phyloP scores from a whole-genome alignment of 2,113 vertebrate species.

The Psophia crepitans region DNA sequence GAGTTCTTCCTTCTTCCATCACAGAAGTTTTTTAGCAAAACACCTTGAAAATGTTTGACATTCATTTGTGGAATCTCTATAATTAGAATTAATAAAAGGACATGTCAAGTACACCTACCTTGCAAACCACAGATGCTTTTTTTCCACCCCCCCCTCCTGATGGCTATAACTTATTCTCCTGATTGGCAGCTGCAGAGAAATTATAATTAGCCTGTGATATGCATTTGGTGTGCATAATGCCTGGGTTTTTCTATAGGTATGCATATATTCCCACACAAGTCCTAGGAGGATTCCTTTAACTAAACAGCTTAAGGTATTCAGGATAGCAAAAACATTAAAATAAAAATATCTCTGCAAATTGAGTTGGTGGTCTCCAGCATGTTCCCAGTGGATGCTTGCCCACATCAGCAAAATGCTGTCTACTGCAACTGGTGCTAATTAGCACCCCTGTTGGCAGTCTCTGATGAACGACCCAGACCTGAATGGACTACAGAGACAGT shows the following conservation, averaged over 20 bases:
- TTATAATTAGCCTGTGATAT: background rate
- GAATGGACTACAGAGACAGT: background rate
- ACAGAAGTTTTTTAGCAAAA: conserved; percentile 46
- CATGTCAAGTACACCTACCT: conserved; percentile 47
- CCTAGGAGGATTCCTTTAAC: background rate
- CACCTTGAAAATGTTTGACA: conserved; percentile 52
- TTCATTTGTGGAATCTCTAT: conserved; percentile 71
- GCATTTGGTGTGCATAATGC: background rate
- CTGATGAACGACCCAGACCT: background rate
- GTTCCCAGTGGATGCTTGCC: background rate
- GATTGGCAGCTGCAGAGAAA: conserved; percentile 2
- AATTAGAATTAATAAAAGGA: conserved; percentile 72
- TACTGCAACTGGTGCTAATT: background rate
- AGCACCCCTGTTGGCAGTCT: background rate
- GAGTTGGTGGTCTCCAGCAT: background rate
- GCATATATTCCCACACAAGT: background rate
- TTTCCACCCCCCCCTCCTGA: background rate
- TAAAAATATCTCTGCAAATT: background rate
- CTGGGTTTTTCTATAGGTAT: background rate
- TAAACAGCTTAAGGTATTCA: background rate
- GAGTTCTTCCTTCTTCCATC: conserved; percentile 61
- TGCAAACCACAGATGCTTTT: background rate
- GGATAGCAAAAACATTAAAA: background rate
- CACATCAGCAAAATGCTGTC: background rate
- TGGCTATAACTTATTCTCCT: background rate